phyloP scores from a whole-genome alignment of 1,140 invertebrate genomes.

The Daktulosphaira vitifoliae region DNA sequence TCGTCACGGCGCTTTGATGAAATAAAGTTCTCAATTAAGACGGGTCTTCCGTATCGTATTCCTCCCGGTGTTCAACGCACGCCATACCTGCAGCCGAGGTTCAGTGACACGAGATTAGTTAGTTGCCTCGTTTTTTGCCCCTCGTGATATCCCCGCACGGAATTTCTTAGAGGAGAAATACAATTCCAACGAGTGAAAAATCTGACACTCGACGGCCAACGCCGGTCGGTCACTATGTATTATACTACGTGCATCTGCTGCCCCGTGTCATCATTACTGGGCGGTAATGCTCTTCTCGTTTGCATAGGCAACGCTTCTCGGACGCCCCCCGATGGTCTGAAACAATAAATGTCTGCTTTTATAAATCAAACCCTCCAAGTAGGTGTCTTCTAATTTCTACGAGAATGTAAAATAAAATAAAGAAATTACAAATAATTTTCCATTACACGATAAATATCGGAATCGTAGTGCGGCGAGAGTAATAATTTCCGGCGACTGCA shows the following conservation, averaged over 20 bases:
- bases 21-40: too few relatives aligned
- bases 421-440: too few relatives aligned
- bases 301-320: constrained; percentile 13
- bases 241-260: not conserved
- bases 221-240: not conserved
- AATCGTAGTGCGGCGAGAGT: too few relatives aligned
- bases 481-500: too few relatives aligned
- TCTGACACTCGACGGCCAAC: constrained; percentile 8
- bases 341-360: constrained; percentile 27
- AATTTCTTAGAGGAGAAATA: not conserved
- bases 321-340: constrained; percentile 17
- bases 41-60: too few relatives aligned
- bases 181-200: constrained; percentile 4
- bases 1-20: too few relatives aligned
- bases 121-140: constrained; percentile 2
- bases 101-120: too few relatives aligned
- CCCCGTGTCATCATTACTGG: not conserved
- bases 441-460: too few relatives aligned
- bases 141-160: not conserved
- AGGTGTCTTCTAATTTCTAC: constrained; percentile 18
- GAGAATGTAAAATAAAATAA: too few relatives aligned
- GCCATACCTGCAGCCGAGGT: too few relatives aligned
- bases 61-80: too few relatives aligned
- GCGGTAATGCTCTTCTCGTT: too few relatives aligned
- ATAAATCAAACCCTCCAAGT: not conserved